Base-by-base conservation (phyloP, 1,140 invertebrate genomes). In the Temnothorax curvispinosus region DNA sequence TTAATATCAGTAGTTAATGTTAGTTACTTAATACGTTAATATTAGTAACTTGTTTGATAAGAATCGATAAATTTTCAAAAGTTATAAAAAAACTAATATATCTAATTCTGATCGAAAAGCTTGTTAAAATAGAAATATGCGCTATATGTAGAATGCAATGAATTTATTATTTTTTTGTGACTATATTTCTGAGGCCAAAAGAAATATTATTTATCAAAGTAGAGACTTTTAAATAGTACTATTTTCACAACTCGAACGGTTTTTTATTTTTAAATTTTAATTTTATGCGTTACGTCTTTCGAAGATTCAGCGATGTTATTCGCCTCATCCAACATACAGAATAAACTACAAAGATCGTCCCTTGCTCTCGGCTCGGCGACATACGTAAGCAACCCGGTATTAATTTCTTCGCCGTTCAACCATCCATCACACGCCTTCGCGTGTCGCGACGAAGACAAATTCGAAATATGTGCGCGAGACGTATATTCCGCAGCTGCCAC, bases 321-420 rank as follows among this genome's bases (percentile, higher is more conserved):
- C 27, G 32, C n/a, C 35, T 60, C 38, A 6, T 4, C 4, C 13
- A 27, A 62, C 44, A 7, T 18, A 11, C 9, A 44, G 35, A 82
- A 7, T 41, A n/a, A 13, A 3, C 7, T 41, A 35, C n/a, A 15
- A 74, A 27, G 52, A 58, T 54, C 2, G 44, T 54, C 21, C 21
- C n/a, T 38, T n/a, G 52, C 47, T 72, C 35, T 69, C 52, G 13
- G 11, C 35, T 44, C 62, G 62, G 32, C 38, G 18, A 60, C 64
- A 15, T 35, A 15, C 15, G 38, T 41, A 32, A 38, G 32, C 41
- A 35, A 75, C 15, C 11, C 18, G 21, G 18, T 58, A 84, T 84
- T 84, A 84, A 84, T 84, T 84, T 74, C 54, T 35, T 74, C 44
- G 15, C 32, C 32, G 54, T 75, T 41, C 27, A n/a, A 60, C 15